Percentiles rank a stretch among this genome's conserved stretches.
These are phyloP conservation scores for Philopedon plagiatum DNA, from an alignment of 2,888 invertebrate genomes.

Conservation along the genomic window DNA sequence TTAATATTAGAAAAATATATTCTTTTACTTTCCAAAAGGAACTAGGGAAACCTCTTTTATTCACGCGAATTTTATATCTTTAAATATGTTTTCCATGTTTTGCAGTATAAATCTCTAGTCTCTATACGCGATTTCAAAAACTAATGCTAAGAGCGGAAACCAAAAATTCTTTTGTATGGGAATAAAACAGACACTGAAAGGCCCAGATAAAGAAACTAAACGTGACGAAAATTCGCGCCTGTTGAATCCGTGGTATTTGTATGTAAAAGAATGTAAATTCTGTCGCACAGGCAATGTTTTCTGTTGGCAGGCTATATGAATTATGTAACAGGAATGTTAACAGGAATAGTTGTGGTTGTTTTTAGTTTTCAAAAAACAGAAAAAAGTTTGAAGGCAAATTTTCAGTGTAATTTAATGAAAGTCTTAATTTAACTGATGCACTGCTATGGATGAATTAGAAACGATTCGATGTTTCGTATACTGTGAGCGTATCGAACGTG, in stretches of 20 bases:
- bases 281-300: conserved; percentile 10
- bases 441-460: too few relatives aligned
- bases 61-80: neutral
- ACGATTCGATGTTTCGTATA: too few relatives aligned
- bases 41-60: neutral
- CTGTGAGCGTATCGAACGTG: too few relatives aligned
- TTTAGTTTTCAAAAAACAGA: neutral
- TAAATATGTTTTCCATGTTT: conserved; percentile 10
- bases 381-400: too few relatives aligned
- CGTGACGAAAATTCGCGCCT: conserved; percentile 34
- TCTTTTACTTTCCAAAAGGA: neutral
- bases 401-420: too few relatives aligned
- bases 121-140: conserved; percentile 4
- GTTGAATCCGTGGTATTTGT: conserved; percentile 17
- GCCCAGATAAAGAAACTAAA: conserved; percentile 33
- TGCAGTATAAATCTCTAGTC: neutral
- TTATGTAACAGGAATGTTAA: conserved; percentile 2
- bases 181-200: conserved; percentile 23
- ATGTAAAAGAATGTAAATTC: conserved; percentile 23
- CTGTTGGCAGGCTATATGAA: conserved; percentile 7
- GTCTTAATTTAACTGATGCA: too few relatives aligned
- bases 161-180: conserved; percentile 30
- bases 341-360: neutral
- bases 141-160: conserved; percentile 14
- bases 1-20: neutral